Evolutionary conservation across 2,888 invertebrate species (phyloP).

Genomic region (Cybosia mesomella): DNA sequence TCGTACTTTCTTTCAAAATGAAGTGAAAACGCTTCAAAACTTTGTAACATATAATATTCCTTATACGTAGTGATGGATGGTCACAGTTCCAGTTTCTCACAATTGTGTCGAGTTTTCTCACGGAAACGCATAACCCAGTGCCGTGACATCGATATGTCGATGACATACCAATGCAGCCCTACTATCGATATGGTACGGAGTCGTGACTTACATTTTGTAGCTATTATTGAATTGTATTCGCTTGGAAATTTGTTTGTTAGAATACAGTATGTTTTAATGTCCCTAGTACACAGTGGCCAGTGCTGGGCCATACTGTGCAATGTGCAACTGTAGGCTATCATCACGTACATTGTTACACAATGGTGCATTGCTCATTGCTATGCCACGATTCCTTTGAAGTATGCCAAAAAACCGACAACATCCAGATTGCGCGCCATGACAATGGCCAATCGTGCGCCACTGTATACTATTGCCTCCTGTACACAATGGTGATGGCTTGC

Average conservation of each 20-base stretch:
- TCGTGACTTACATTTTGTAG: constrained; percentile 25
- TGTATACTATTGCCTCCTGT: too few relatives aligned
- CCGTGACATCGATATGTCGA: constrained; percentile 43
- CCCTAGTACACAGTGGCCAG: background rate
- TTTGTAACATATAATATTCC: constrained; percentile 19
- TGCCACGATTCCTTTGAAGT: too few relatives aligned
- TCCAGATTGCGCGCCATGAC: too few relatives aligned
- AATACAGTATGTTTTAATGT: too few relatives aligned
- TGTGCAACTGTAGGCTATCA: background rate
- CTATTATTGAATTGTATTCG: background rate
- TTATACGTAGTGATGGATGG: constrained; percentile 22
- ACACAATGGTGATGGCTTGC: too few relatives aligned
- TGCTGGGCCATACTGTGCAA: background rate
- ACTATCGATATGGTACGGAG: constrained; percentile 24
- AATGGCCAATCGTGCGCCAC: too few relatives aligned
- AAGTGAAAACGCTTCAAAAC: constrained; percentile 9
- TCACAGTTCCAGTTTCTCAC: constrained; percentile 45
- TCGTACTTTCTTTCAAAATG: background rate
- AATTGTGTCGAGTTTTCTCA: constrained; percentile 57
- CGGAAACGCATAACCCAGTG: constrained; percentile 55
- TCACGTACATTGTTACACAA: too few relatives aligned
- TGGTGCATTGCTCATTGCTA: too few relatives aligned
- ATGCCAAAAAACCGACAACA: too few relatives aligned
- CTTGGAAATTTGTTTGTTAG: background rate
- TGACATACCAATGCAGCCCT: constrained; percentile 45